Evolutionary conservation across 2,888 invertebrate species (phyloP).

Genomic region (Idaea straminata): DNA sequence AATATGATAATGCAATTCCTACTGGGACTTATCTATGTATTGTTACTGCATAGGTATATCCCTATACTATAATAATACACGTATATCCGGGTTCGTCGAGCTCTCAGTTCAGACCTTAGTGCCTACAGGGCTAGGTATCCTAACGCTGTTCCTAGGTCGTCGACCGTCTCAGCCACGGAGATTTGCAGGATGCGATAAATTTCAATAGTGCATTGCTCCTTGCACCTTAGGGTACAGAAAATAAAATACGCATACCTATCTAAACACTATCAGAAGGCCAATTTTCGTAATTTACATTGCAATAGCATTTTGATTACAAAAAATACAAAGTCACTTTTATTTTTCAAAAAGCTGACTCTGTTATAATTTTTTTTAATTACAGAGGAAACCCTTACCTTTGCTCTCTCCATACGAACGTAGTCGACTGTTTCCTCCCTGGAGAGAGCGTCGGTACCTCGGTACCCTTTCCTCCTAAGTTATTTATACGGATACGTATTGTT

Average conservation of each 20-base stretch:
- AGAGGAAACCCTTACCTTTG: no score
- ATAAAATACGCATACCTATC: constrained; percentile 32
- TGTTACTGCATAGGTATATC: constrained; percentile 21
- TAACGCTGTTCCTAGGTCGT: constrained; percentile 68
- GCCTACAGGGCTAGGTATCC: constrained; percentile 58
- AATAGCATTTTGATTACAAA: no score
- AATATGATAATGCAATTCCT: constrained; percentile 7
- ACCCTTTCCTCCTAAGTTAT: no score
- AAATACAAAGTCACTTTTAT: no score
- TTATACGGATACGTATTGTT: no score
- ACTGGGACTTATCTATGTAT: constrained; percentile 17
- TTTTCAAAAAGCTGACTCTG: no score
- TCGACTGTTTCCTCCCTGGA: no score
- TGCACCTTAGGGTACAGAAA: constrained; percentile 44
- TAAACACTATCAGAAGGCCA: not conserved
- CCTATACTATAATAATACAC: constrained; percentile 29
- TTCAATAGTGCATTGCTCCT: constrained; percentile 71
- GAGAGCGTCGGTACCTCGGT: no score
- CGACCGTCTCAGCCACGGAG: constrained; percentile 63
- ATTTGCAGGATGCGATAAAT: constrained; percentile 77
- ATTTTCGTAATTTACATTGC: no score
- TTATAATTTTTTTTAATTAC: no score
- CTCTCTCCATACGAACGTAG: no score
- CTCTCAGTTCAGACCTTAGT: constrained; percentile 49
- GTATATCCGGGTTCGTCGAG: constrained; percentile 64